Conservation (phyloP, 2,888 invertebrate species). For the Mythimna ferrago region DNA sequence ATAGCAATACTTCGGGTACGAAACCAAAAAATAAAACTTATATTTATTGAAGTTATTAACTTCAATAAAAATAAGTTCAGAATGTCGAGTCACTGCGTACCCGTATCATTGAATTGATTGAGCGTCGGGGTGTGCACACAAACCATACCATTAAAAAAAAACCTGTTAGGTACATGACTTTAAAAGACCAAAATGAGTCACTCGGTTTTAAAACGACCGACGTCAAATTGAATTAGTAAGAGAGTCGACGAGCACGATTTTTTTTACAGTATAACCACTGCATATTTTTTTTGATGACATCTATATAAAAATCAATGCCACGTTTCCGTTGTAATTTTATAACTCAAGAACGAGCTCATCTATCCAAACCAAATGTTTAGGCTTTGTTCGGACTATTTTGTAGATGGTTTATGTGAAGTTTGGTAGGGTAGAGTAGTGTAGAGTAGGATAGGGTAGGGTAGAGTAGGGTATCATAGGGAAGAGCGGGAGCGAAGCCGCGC, state of each 20-base stretch:
- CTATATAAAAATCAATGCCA: too few species aligned
- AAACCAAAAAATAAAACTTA: too few species aligned
- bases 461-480: too few species aligned
- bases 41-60: not conserved
- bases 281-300: too few species aligned
- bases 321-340: too few species aligned
- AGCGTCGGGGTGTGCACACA: constrained; percentile 35
- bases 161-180: constrained; percentile 72
- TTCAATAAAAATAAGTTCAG: constrained; percentile 32
- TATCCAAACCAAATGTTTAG: too few species aligned
- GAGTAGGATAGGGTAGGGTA: too few species aligned
- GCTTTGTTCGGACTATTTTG: too few species aligned
- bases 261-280: not conserved
- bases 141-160: constrained; percentile 61
- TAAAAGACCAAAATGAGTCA: constrained; percentile 75
- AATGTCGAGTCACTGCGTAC: constrained; percentile 41
- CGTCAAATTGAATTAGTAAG: constrained; percentile 45
- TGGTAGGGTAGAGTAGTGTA: too few species aligned
- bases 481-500: too few species aligned
- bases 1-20: not conserved
- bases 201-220: constrained; percentile 47
- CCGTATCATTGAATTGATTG: constrained; percentile 61
- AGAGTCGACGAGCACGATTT: constrained; percentile 16
- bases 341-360: too few species aligned
- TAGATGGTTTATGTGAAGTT: too few species aligned